Evolutionary conservation across 2,113 vertebrate species (phyloP).

Genomic region (Notechis scutatus): DNA sequence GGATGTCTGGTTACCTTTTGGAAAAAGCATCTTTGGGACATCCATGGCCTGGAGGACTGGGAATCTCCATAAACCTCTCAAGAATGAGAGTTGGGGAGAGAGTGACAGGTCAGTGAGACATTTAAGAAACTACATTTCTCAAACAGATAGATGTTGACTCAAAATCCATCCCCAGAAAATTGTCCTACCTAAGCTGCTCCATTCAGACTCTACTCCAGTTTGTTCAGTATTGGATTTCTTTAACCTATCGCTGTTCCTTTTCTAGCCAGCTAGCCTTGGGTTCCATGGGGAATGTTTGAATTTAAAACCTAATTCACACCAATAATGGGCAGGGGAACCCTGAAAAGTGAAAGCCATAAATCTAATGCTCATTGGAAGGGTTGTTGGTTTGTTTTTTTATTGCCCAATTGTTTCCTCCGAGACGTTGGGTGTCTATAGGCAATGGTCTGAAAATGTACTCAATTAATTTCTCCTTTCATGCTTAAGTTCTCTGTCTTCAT

Average conservation of each 20-base stretch:
- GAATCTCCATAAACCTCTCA: not conserved
- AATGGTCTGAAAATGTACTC: slow-evolving; percentile 24
- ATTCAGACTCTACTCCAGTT: slow-evolving; percentile 18
- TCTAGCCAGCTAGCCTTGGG: slow-evolving; percentile 27
- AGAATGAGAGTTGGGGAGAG: not conserved
- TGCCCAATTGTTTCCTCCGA: slow-evolving; percentile 40
- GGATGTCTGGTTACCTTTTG: too few relatives aligned
- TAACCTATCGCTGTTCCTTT: slow-evolving; percentile 42
- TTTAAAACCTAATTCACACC: slow-evolving; percentile 38
- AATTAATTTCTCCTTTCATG: slow-evolving; percentile 32
- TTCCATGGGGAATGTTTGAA: slow-evolving; percentile 46
- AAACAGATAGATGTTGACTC: not conserved
- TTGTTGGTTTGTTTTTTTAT: slow-evolving; percentile 27
- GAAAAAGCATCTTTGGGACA: too few relatives aligned
- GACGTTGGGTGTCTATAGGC: slow-evolving; percentile 19
- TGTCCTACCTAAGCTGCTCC: not conserved
- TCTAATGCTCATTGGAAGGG: slow-evolving; percentile 40
- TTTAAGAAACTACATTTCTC: not conserved
- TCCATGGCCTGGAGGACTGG: too few relatives aligned
- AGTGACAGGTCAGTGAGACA: not conserved
- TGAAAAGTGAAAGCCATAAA: not conserved
- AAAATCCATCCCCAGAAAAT: not conserved
- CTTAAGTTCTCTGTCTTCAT: slow-evolving; percentile 24
- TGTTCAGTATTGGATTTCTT: slow-evolving; percentile 20
- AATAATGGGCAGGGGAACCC: slow-evolving; percentile 17